These are phyloP conservation scores for Pteria penguin DNA, from an alignment of 2,888 invertebrate genomes.

Conservation along the genomic window DNA sequence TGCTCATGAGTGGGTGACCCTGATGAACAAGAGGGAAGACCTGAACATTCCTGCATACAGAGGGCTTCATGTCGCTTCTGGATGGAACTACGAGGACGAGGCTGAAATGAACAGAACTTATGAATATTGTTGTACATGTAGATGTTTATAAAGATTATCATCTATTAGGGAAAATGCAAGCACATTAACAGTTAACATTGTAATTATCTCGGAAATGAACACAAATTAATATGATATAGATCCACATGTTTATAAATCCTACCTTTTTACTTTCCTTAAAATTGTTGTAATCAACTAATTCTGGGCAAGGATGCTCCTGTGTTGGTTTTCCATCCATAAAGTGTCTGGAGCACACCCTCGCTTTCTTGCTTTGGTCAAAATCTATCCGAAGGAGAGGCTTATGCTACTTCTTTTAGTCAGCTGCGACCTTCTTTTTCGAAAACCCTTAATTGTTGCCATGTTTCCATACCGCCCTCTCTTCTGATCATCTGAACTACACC, in stretches of 20 bases:
- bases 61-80: background rate
- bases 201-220: no score
- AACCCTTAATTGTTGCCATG: slow-evolving; percentile 13
- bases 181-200: no score
- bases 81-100: background rate
- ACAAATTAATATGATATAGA: no score
- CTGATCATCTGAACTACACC: slow-evolving; percentile 21
- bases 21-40: background rate
- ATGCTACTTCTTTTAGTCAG: slow-evolving; percentile 5
- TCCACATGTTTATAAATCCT: no score
- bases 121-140: background rate
- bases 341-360: slow-evolving; percentile 21
- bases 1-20: background rate
- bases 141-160: no score
- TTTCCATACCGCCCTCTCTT: slow-evolving; percentile 23
- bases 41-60: background rate
- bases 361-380: background rate
- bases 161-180: no score
- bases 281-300: slow-evolving; percentile 16
- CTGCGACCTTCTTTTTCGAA: slow-evolving; percentile 6
- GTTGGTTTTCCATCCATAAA: slow-evolving; percentile 25
- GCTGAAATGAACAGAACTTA: background rate
- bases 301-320: slow-evolving; percentile 19
- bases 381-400: background rate
- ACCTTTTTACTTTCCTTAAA: slow-evolving; percentile 17